Evolutionary conservation across 2,797 vertebrate genomes (phyloP).

Genomic region (Neosilurus hyrtlii): DNA sequence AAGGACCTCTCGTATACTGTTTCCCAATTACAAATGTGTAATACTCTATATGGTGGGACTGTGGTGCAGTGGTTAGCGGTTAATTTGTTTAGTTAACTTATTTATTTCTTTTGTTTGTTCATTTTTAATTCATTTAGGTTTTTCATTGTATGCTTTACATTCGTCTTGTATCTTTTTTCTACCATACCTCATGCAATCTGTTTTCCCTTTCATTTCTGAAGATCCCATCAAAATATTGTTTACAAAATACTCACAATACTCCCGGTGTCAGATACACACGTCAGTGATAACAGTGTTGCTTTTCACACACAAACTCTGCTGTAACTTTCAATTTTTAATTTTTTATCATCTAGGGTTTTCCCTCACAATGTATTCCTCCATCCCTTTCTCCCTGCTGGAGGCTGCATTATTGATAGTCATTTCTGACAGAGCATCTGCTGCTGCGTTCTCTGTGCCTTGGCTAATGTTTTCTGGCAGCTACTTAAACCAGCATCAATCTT

Average conservation of each 20-base stretch:
- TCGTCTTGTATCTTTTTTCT: background rate
- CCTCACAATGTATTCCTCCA: constrained; percentile 21
- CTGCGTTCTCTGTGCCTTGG: constrained; percentile 60
- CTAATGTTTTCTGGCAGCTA: constrained; percentile 78
- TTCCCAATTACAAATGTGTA: background rate
- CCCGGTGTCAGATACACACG: constrained; percentile 9
- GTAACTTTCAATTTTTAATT: background rate
- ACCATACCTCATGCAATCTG: background rate
- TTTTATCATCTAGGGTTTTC: constrained; percentile 34
- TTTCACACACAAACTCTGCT: constrained; percentile 51
- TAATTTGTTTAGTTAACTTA: background rate
- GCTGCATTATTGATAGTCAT: constrained; percentile 80
- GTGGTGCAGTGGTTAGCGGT: too few relatives aligned
- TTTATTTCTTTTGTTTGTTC: background rate
- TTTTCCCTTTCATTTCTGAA: background rate
- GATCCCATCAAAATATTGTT: background rate
- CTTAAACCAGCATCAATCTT: constrained; percentile 79
- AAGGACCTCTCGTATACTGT: background rate
- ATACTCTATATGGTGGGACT: background rate
- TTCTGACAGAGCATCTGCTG: constrained; percentile 73
- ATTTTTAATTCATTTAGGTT: background rate
- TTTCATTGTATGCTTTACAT: background rate
- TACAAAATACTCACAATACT: background rate
- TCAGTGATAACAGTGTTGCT: background rate
- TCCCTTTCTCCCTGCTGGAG: constrained; percentile 51